phyloP scores from a whole-genome alignment of 2,797 vertebrate species.

The Enteromius unitaeniatus region DNA sequence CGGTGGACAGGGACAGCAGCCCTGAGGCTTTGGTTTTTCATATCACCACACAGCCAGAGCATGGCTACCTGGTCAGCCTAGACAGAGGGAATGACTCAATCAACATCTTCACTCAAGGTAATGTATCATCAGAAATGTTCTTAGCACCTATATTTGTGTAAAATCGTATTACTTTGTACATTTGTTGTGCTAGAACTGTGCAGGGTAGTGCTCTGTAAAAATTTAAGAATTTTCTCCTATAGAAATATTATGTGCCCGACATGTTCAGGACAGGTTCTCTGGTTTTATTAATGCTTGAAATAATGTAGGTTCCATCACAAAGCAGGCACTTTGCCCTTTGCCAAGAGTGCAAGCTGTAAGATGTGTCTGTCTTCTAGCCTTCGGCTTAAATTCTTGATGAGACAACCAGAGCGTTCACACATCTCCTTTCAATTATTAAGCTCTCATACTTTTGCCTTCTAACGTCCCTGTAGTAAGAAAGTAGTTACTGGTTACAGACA shows the following conservation, averaged over 20 bases:
- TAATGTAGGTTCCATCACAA: constrained; percentile 16
- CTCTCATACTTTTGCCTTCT: constrained; percentile 58
- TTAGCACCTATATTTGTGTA: not conserved
- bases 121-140: constrained; percentile 46
- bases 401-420: constrained; percentile 55
- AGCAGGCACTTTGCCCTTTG: constrained; percentile 53
- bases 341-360: constrained; percentile 18
- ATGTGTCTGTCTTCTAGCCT: constrained; percentile 52
- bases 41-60: constrained; percentile 81
- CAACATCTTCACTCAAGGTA: constrained; percentile 92
- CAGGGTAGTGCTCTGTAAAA: not conserved
- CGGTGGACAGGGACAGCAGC: constrained; percentile 87
- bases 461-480: constrained; percentile 24
- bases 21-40: constrained; percentile 78
- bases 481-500: constrained; percentile 1
- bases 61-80: constrained; percentile 88
- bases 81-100: constrained; percentile 89
- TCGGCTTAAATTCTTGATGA: constrained; percentile 45
- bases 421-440: constrained; percentile 64
- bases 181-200: not conserved
- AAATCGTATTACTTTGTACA: not conserved
- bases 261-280: constrained; percentile 1
- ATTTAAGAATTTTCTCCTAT: not conserved
- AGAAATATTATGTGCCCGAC: not conserved
- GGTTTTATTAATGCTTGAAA: constrained; percentile 27